phyloP scores from a whole-genome alignment of 2,888 invertebrate species.

The Caenorhabditis sp. region DNA sequence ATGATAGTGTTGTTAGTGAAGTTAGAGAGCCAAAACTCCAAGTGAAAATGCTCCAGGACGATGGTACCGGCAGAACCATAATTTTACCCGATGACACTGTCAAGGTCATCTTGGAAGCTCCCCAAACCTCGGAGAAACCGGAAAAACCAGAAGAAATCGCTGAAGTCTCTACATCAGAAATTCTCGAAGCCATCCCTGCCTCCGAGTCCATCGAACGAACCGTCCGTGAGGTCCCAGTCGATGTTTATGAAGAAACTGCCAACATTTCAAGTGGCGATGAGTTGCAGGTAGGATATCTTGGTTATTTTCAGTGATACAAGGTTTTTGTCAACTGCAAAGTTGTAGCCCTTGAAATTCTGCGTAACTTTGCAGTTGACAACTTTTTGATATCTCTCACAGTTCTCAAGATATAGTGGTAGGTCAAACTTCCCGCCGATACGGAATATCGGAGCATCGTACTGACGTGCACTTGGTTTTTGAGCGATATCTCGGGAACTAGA shows the following conservation, averaged over 20 bases:
- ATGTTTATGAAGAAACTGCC: conserved; percentile 62
- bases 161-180: conserved; percentile 47
- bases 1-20: conserved; percentile 59
- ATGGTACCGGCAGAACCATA: conserved; percentile 7
- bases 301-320: background rate
- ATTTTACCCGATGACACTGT: conserved; percentile 43
- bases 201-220: conserved; percentile 52
- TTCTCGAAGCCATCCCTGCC: conserved; percentile 33
- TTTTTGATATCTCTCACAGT: no score
- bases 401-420: no score
- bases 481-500: no score
- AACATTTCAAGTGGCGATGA: conserved; percentile 62
- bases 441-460: no score
- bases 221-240: conserved; percentile 56
- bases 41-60: conserved; percentile 19
- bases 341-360: no score
- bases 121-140: background rate
- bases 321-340: background rate
- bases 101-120: conserved; percentile 5
- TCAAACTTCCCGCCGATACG: no score
- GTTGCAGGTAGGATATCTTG: conserved; percentile 34
- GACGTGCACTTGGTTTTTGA: no score
- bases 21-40: conserved; percentile 34
- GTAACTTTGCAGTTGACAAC: no score
- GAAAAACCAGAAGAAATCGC: conserved; percentile 16